Evolutionary conservation across 2,797 vertebrate genomes (phyloP).

Genomic region (Dicrostonyx torquatus): DNA sequence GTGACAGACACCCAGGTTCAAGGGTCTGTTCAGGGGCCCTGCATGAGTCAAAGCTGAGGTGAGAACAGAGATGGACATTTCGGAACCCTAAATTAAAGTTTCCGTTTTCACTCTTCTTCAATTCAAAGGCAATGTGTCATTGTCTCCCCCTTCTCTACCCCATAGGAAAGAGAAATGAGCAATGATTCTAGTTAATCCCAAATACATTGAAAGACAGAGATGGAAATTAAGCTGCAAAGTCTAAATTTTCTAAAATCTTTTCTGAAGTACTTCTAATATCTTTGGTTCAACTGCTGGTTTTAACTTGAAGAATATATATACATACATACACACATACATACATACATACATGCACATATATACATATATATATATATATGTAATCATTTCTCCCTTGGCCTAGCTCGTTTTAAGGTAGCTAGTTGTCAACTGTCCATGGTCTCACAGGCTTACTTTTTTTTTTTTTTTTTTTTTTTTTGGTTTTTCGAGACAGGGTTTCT

Average conservation of each 20-base stretch:
- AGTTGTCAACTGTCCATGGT: constrained; percentile 50
- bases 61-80: background rate
- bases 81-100: background rate
- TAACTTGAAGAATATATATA: constrained; percentile 46
- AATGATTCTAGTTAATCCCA: constrained; percentile 20
- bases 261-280: constrained; percentile 49
- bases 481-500: too few species aligned
- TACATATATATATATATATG: background rate
- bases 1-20: background rate
- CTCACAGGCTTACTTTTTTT: constrained; percentile 12
- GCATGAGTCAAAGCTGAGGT: background rate
- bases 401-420: background rate
- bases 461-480: too few species aligned
- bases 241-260: constrained; percentile 57
- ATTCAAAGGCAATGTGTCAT: background rate
- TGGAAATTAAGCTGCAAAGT: constrained; percentile 59
- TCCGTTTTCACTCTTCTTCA: background rate
- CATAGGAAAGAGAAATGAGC: constrained; percentile 42
- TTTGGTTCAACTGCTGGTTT: constrained; percentile 49
- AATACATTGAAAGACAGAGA: constrained; percentile 37
- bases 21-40: background rate
- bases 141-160: background rate
- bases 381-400: background rate
- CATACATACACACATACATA: too few species aligned
- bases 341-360: too few species aligned